Base-by-base conservation (phyloP, 2,113 vertebrate species). In the Syngnathus typhle region DNA sequence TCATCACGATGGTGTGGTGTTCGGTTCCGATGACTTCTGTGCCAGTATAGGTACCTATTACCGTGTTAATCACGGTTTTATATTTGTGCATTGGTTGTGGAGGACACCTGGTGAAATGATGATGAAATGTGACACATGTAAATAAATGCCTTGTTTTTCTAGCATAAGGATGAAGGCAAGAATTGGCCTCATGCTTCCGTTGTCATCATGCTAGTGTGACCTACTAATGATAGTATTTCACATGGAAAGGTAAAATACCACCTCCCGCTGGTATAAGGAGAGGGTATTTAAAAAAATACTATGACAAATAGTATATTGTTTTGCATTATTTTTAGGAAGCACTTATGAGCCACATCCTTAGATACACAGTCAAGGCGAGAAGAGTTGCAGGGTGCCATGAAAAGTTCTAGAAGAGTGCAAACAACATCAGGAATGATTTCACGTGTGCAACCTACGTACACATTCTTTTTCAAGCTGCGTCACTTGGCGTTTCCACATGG, bases 1-100 rank as follows among this genome's bases (percentile, higher is more conserved):
- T 74, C 92, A 90, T 78, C 93, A 98, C 78, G 97, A 98, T 11
- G 96, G 91, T 7, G 94, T 96, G 1, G 92, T 98, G 81, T 99
- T 99, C 77, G 97, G 96, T 88, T 98, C 95, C 67, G 96, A 99
- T 77, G 97, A 99, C 92, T 99, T 99, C 84, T 95, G 96, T 80
- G 96, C 97, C 90, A 99, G 95, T 88, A 98, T 99, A 94, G 96
- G 97, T 99, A 85, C 69, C 21, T 27, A n/a, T 64, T 7, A 9
- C 19, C 5, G 38, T 27, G n/a, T 43, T 23, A 1, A 27, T 62
- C 12, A 6, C 11, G n/a, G 11, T 23, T 62, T 6, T 10, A 1
- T 43, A 5, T 38, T 38, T 38, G 37, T 60, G 7, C 36, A 38
- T 9, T 39, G 37, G 18, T 27, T 55, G 36, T 4, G 6, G 36